phyloP scores from a whole-genome alignment of 2,888 invertebrate genomes.

The Cartodere bifasciata region DNA sequence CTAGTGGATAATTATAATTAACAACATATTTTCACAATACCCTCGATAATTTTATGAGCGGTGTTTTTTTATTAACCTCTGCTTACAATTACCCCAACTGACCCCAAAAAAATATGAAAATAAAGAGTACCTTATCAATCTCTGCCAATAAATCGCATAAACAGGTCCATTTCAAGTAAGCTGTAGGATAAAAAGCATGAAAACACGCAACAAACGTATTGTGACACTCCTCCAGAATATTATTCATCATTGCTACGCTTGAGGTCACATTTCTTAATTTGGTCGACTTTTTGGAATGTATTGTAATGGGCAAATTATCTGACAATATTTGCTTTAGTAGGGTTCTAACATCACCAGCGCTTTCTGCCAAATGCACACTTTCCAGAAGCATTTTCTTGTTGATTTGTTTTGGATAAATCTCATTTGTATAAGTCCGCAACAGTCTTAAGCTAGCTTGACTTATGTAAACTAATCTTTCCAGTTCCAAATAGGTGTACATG shows the following conservation, averaged over 20 bases:
- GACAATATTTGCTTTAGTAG: slow-evolving; percentile 72
- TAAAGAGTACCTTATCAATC: slow-evolving; percentile 51
- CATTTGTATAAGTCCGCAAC: slow-evolving; percentile 74
- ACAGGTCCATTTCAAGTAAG: slow-evolving; percentile 84
- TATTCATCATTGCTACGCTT: slow-evolving; percentile 50
- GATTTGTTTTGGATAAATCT: slow-evolving; percentile 68
- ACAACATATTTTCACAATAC: too few species aligned
- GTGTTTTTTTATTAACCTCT: too few species aligned
- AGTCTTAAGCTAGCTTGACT: slow-evolving; percentile 72
- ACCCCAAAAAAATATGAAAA: slow-evolving; percentile 21
- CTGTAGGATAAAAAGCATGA: slow-evolving; percentile 92
- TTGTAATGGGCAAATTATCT: slow-evolving; percentile 44
- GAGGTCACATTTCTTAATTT: slow-evolving; percentile 37
- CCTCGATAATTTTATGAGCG: too few species aligned
- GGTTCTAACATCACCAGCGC: slow-evolving; percentile 73
- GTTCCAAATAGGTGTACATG: slow-evolving; percentile 47
- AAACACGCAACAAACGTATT: slow-evolving; percentile 84
- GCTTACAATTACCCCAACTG: too few species aligned
- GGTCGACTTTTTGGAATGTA: slow-evolving; percentile 30
- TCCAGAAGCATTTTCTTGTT: slow-evolving; percentile 43
- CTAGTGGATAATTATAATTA: too few species aligned
- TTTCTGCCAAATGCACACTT: slow-evolving; percentile 69
- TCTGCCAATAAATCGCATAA: slow-evolving; percentile 70
- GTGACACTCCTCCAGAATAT: slow-evolving; percentile 81
- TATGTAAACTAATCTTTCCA: slow-evolving; percentile 77